Evolutionary conservation across 2,888 invertebrate species (phyloP), one percentile per base, ranked within the genome.

Genomic region (Melanophora roralis): DNA sequence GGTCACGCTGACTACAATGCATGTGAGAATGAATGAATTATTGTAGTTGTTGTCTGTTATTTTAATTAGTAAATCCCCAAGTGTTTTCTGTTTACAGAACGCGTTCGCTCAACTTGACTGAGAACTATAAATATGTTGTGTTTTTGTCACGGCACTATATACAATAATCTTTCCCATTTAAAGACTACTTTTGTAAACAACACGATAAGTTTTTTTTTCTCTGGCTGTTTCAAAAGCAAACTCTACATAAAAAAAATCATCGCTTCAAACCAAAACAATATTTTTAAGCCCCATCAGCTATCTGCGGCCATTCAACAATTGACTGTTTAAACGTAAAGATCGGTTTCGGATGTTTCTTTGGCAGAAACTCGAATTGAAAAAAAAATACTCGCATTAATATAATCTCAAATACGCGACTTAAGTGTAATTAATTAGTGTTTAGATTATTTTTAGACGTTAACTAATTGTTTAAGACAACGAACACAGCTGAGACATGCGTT

Each of bases 251-350:
- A 32, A n/a, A n/a, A 8, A 8, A 0, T 16, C 9, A 45, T 5
- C 8, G 14, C 4, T 45, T 7, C 9, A 19, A 45, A 45, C 7
- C 1, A 21, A 51, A 38, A 40, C 38, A 27, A 65, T 51, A 65
- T 38, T 57, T 59, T 38, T 27, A 53, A 51, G 36, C n/a, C 11
- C 14, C 72, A 55, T 34, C 40, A 9, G 16, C 64, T 32, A 12
- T 60, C 43, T 71, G 21, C 43, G 40, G 27, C 64, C 73, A 73
- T 55, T 57, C 64, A 27, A n/a, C 23, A 36, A 36, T 43, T 73
- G 73, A 47, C 73, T 55, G 64, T 64, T 64, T 27, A 73, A 16
- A 21, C 38, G 64, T 64, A 47, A 36, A 64, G 64, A 64, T 73
- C 73, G 32, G 27, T 38, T 40, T 71, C 34, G 21, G 40, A 11